Evolutionary conservation across 2,113 vertebrate genomes (phyloP).

Genomic region (Synchiropus splendidus): DNA sequence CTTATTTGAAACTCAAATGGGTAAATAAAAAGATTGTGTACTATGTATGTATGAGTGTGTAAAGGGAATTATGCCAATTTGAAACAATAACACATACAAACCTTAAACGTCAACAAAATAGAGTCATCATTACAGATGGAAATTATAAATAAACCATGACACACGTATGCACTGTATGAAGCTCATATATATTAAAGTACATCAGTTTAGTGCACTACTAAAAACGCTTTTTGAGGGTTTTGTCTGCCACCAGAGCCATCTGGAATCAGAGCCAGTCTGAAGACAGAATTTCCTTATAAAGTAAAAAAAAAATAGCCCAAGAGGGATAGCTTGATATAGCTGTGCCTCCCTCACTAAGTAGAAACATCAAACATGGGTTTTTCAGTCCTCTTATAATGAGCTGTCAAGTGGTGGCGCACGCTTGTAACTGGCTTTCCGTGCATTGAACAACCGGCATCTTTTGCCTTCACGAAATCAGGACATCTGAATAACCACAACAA

Average conservation of each 20-base stretch:
- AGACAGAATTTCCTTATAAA: conserved; percentile 63
- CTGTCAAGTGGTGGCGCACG: conserved; percentile 64
- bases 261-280: conserved; percentile 55
- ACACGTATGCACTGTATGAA: no score
- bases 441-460: conserved; percentile 51
- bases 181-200: no score
- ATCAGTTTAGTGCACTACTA: no score
- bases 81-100: no score
- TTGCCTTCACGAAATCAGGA: conserved; percentile 43
- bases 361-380: conserved; percentile 67
- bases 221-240: no score
- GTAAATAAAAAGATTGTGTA: no score
- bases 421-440: conserved; percentile 57
- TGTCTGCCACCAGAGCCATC: conserved; percentile 52
- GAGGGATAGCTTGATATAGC: conserved; percentile 61
- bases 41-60: no score
- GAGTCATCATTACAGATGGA: no score
- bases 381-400: conserved; percentile 65
- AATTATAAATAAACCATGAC: no score
- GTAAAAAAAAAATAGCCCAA: conserved; percentile 60
- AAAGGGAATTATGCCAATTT: no score
- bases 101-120: no score
- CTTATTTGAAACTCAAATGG: no score
- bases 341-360: conserved; percentile 60
- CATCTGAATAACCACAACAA: conserved; percentile 60